Conservation (phyloP, 2,113 vertebrate genomes). For the Tretioscincus oriximinensis region DNA sequence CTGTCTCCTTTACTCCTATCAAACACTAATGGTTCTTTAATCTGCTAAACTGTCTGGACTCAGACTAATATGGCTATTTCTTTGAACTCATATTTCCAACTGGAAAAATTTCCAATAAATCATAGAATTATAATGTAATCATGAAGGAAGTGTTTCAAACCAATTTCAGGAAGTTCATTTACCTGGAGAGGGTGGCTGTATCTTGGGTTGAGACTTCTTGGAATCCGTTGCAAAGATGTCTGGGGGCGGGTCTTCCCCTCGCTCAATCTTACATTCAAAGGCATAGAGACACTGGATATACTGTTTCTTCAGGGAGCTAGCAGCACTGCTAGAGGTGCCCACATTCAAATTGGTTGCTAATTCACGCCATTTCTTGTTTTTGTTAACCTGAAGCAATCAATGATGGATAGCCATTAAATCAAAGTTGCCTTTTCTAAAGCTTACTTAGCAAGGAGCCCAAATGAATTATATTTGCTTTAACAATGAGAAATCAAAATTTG, state of each 20-base stretch:
- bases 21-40: too few species aligned
- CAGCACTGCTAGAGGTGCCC: slow-evolving; percentile 97
- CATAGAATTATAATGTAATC: too few species aligned
- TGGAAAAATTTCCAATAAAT: too few species aligned
- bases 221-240: slow-evolving; percentile 92
- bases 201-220: slow-evolving; percentile 96
- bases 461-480: background rate
- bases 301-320: slow-evolving; percentile 98
- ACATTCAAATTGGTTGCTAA: slow-evolving; percentile 93
- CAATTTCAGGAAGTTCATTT: slow-evolving; percentile 43
- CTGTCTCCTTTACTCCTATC: too few species aligned
- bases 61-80: too few species aligned
- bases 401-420: slow-evolving; percentile 14
- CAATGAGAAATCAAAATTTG: background rate
- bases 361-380: slow-evolving; percentile 98
- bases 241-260: slow-evolving; percentile 89
- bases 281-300: slow-evolving; percentile 99
- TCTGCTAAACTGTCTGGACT: too few species aligned
- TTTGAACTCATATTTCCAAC: too few species aligned
- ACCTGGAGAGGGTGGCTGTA: slow-evolving; percentile 98
- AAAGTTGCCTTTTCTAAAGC: background rate
- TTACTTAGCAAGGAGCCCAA: background rate
- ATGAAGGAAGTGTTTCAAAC: too few species aligned
- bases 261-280: slow-evolving; percentile 88
- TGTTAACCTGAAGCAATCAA: slow-evolving; percentile 85